Base-by-base conservation (phyloP, 2,113 vertebrate species). In the Columba janthina region DNA sequence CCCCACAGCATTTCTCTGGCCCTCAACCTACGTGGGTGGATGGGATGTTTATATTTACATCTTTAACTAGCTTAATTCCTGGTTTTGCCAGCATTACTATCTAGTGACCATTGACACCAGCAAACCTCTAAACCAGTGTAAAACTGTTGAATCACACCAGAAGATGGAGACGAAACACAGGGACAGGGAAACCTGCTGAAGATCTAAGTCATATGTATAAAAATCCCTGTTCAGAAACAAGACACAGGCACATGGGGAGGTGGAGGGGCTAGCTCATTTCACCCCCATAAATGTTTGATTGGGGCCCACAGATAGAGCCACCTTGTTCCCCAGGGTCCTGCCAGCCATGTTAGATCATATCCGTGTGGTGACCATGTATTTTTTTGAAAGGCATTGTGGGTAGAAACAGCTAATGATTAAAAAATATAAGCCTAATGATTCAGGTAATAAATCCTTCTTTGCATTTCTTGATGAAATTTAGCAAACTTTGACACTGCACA, bases 381-480 rank as follows among this genome's bases (percentile, higher is more conserved):
- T 89, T 89, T 79, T 82, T 42, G 38, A 81, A 92, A 75, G 25
- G 5, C 31, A 44, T 9, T 66, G 4, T 53, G 10, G 11, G 34
- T 75, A 72, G 8, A 70, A 95, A 65, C 20, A 44, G 6, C 20
- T 72, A 76, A 77, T 50, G 24, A 48, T 76, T 61, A 62, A 73
- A 82, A 83, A 24, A n/a, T 10, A 32, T 16, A 40, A 56, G 5
- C 42, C 12, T 72, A 82, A 82, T 75, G 38, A 69, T 57, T 81
- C 48, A 72, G 60, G 31, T 53, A 90, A 50, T 86, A 90, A 88
- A 95, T 74, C 31, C 13, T 24, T 58, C 79, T 94, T 83, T 90
- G n/a, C 38, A 88, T 80, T 93, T 92, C 79, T 67, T 88, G 75
- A 86, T 92, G 81, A 85, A 92, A 92, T 88, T 95, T 15, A 88